phyloP scores from a whole-genome alignment of 1,140 invertebrate species.

The Drosophila guanche region DNA sequence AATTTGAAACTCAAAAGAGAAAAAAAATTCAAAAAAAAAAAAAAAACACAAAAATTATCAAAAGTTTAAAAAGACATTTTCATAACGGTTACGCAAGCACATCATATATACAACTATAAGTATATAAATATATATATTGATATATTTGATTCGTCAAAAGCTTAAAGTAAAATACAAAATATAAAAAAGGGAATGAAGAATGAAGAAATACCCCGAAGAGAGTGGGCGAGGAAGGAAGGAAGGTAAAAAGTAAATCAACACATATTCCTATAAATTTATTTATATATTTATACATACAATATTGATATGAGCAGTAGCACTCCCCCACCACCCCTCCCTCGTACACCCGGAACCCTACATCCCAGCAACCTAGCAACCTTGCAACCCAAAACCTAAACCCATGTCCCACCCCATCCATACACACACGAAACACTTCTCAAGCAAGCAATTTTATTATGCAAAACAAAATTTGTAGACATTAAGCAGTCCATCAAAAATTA shows the following conservation, averaged over 20 bases:
- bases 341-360: constrained; percentile 8
- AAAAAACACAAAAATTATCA: no score
- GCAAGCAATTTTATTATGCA: constrained; percentile 73
- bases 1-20: constrained; percentile 24
- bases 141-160: constrained; percentile 65
- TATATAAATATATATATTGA: constrained; percentile 44
- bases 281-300: constrained; percentile 74
- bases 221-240: constrained; percentile 15
- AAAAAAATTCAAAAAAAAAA: constrained; percentile 1
- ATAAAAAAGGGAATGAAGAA: constrained; percentile 10
- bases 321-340: constrained; percentile 7
- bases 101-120: constrained; percentile 41
- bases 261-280: constrained; percentile 81
- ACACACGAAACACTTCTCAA: constrained; percentile 28
- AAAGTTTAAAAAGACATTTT: no score
- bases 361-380: no score
- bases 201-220: neutral
- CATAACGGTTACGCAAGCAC: constrained; percentile 42
- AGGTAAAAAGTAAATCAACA: constrained; percentile 62
- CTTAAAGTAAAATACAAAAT: constrained; percentile 44
- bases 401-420: constrained; percentile 16
- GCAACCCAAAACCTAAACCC: no score
- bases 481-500: constrained; percentile 43
- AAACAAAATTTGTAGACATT: constrained; percentile 48
- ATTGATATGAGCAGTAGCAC: constrained; percentile 72